Base-by-base conservation (phyloP, 2,797 vertebrate genomes). In the Leptodactylus fallax region DNA sequence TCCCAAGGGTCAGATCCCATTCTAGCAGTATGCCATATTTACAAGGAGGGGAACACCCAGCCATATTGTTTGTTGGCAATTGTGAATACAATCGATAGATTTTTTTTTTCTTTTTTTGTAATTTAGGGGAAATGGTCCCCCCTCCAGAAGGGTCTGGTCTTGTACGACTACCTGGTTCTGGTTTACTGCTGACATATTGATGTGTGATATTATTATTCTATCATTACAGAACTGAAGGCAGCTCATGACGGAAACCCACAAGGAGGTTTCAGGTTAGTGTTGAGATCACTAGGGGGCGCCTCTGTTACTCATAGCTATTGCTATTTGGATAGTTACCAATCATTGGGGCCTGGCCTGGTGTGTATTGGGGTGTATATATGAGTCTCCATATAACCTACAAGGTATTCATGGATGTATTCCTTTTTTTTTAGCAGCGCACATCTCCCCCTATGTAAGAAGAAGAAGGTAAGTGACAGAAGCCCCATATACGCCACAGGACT, bases 181-280 rank as follows among this genome's bases (percentile, higher is more conserved):
- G 10, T 12, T 25, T 21, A 6, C 5, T 14, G 56, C 13, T 61
- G 58, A 53, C 51, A 0, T 4, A 58, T 7, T 9, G 1, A 6
- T 23, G 10, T 19, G 7, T 65, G 6, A 7, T 56, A 23, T 19
- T 21, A 23, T 51, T n/a, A 14, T 53, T 69, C 9, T 55, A 72
- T 83, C 14, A 36, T 63, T 85, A 36, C n/a, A 85, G 83, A 85
- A 63, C 45, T 85, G 49, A 85, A 61, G 21, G 21, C 2, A 49
- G 36, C 12, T 3, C 36, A 85, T 17, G 21, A 23, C 19, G 14
- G 11, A n/a, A 47, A 45, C 0, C 0, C 8, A 25, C 11, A 6
- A 6, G 17, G 11, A n/a, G 56, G 27, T 9, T 16, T 23, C 47
- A 51, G 80, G 80, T 81, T 16, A 81, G 80, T 67, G 7, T 13